Evolutionary conservation across 2,113 vertebrate species (phyloP).

Genomic region (Melospiza georgiana): DNA sequence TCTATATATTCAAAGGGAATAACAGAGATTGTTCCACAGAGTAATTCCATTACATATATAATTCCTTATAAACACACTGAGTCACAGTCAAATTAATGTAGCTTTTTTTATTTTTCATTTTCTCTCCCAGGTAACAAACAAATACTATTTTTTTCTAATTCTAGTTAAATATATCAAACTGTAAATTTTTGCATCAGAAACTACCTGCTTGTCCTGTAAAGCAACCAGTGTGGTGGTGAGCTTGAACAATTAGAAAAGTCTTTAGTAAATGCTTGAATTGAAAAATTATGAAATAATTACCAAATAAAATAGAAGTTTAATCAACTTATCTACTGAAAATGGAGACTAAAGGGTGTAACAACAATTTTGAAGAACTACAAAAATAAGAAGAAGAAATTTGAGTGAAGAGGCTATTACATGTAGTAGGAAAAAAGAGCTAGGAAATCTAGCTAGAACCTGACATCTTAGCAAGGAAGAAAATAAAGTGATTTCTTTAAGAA

Average conservation of each 20-base stretch:
- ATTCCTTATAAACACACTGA: not conserved
- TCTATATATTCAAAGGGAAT: not conserved
- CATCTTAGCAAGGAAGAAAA: not conserved
- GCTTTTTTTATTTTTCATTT: not conserved
- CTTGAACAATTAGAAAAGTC: not conserved
- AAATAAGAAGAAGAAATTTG: not conserved
- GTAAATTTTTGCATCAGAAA: not conserved
- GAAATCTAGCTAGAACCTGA: not conserved
- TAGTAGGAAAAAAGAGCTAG: not conserved
- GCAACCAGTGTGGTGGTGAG: not conserved
- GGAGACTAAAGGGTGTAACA: not conserved
- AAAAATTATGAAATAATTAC: not conserved
- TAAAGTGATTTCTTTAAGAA: not conserved
- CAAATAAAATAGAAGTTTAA: not conserved
- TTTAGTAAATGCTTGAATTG: not conserved
- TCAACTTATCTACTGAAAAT: not conserved
- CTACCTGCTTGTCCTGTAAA: not conserved
- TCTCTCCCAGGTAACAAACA: not conserved
- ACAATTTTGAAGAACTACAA: not conserved
- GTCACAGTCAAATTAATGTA: not conserved
- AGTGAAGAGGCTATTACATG: not conserved
- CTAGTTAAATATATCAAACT: not conserved
- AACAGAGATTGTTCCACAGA: not conserved
- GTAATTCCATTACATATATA: not conserved
- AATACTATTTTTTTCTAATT: not conserved